Conservation (phyloP, 2,888 invertebrate genomes). For the Archips xylosteana region DNA sequence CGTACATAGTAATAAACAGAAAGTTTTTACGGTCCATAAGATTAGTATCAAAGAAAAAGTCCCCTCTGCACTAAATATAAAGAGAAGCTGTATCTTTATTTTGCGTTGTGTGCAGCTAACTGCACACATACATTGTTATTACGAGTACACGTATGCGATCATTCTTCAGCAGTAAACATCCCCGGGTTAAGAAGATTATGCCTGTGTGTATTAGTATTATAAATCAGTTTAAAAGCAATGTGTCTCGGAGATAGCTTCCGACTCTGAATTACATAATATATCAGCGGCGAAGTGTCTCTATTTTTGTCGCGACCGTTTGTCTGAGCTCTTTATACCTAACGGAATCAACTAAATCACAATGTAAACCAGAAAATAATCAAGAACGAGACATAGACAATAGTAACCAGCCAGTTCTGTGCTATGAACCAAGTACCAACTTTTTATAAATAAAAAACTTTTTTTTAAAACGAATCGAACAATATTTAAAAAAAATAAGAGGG, state of each 20-base stretch:
- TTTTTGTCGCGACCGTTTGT: constrained; percentile 46
- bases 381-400: neutral
- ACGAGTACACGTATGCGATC: too few relatives aligned
- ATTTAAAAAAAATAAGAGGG: too few relatives aligned
- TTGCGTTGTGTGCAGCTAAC: too few relatives aligned
- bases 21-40: neutral
- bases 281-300: constrained; percentile 55
- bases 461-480: too few relatives aligned
- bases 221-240: constrained; percentile 13
- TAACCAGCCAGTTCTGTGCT: too few relatives aligned
- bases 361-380: neutral
- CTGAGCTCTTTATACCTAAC: constrained; percentile 22
- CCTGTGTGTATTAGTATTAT: neutral
- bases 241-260: constrained; percentile 40
- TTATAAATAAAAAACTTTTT: too few relatives aligned
- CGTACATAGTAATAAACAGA: neutral
- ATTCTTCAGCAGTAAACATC: too few relatives aligned
- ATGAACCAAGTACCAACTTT: too few relatives aligned
- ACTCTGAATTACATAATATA: constrained; percentile 66
- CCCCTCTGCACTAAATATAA: neutral
- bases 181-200: too few relatives aligned
- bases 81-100: neutral
- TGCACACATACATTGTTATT: too few relatives aligned
- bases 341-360: neutral
- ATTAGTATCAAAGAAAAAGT: neutral